Evolutionary conservation across 2,113 vertebrate genomes (phyloP), one percentile per base, ranked within the genome.

Genomic region (Strix aluco): DNA sequence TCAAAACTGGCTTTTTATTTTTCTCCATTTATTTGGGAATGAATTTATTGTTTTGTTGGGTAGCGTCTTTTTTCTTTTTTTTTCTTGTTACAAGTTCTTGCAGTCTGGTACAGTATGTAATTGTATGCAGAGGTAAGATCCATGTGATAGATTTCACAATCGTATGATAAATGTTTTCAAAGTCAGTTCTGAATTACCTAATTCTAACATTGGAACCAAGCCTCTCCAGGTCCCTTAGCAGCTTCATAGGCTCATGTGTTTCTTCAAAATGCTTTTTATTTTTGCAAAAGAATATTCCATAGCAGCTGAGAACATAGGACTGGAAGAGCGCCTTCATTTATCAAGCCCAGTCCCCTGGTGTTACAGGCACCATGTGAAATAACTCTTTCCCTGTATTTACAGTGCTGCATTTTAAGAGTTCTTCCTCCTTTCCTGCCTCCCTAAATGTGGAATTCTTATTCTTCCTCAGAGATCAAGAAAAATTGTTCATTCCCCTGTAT

Each of bases 91-190:
- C 3, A 22, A 47, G 36, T 2, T 57, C 93, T 86, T 90, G 34
- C 13, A 49, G 71, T 16, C 49, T 67, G 23, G 13, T n/a, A 54
- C 11, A 46, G 51, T 84, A 40, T 58, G 14, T 89, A 87, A 73
- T 84, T 90, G 8, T 84, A 92, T 52, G 34, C 69, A 83, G 82
- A 92, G 61, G 38, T 91, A 72, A 86, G 42, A 86, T 34, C 38
- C n/a, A 52, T 19, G 47, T 84, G 90, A 67, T 55, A 57, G 69
- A 71, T 93, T 90, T 88, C 90, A 87, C 36, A 94, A 59, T 78
- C 71, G 36, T 72, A 14, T 90, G 80, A 88, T 46, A 75, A 87
- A 78, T 81, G 25, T 88, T 94, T 95, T 83, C 36, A 79, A 89
- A 95, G 32, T 84, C 61, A 85, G 23, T 73, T 92, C 36, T 81